Evolutionary conservation across 2,797 vertebrate genomes (phyloP), one percentile per base, ranked within the genome.

Genomic region (Leptoclinus maculatus): DNA sequence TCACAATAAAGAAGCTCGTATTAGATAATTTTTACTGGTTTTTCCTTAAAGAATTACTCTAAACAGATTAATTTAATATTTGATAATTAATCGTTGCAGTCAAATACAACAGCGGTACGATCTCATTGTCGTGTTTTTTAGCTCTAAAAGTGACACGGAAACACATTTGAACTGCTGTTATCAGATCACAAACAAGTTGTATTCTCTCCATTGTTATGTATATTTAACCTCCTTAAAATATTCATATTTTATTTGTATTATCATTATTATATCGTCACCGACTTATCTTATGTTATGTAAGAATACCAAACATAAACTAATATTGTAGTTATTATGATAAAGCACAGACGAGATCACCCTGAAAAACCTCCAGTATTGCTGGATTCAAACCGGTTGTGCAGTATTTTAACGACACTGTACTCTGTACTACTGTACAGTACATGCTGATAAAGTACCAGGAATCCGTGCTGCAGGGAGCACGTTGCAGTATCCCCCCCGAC

Each of bases 401-500:
- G 47, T 51, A 1, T 23, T 34, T 51, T 51, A 51, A 58, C 43
- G 3, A 45, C 27, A 54, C 45, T 17, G 57, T 23, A 3, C 65
- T 38, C 45, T 17, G 34, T 32, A 32, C 29, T 32, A 32, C 29
- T 32, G 29, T 34, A 32, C 72, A 27, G 51, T 12, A 27, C 45
- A 34, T 19, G 16, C 58, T 70, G 69, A 66, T 54, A 68, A 54
- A 29, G 67, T 70, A 51, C 39, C 65, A n/a, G 47, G 19, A 71
- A 17, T 69, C 67, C 56, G 59, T n/a, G 58, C 49, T n/a, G 65
- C 38, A 17, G 71, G 57, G 53, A 65, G 58, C 70, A 57, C 58
- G 76, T 7, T 25, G 6, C 57, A 62, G 78, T 43, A 12, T 66
- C 51, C 72, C 69, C 56, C 56, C 59, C 32, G 45, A 73, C 77